These are phyloP conservation scores for Perithous albicinctus DNA, from an alignment of 2,888 invertebrate species.

Conservation along the genomic window DNA sequence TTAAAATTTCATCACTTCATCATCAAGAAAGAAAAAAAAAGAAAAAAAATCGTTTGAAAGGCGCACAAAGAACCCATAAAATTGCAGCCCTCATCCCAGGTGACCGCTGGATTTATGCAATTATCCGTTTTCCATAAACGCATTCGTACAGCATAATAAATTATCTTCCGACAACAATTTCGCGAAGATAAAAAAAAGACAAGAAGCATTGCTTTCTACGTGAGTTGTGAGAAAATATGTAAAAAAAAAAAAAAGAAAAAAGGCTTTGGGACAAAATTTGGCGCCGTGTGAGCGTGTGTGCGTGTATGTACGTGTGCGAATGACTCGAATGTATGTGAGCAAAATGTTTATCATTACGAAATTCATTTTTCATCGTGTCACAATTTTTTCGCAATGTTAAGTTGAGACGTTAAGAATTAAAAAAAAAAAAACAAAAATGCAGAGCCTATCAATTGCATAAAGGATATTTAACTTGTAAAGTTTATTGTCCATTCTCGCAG, in stretches of 20 bases:
- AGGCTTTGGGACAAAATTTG: constrained; percentile 36
- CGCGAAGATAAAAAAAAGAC: neutral
- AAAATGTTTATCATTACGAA: constrained; percentile 16
- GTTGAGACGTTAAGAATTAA: too few species aligned
- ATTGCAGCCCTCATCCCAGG: too few species aligned
- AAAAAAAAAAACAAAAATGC: neutral
- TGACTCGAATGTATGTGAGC: constrained; percentile 14
- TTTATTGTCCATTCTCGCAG: constrained; percentile 2
- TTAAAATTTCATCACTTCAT: constrained; percentile 46
- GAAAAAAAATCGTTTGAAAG: too few species aligned
- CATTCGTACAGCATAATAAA: constrained; percentile 55
- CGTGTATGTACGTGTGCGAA: too few species aligned
- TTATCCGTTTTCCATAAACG: constrained; percentile 43
- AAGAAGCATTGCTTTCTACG: constrained; percentile 27
- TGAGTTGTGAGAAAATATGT: constrained; percentile 27
- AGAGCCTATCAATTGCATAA: neutral
- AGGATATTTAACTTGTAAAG: constrained; percentile 8
- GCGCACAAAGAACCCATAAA: too few species aligned
- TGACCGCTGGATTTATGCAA: too few species aligned
- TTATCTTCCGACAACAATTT: constrained; percentile 26
- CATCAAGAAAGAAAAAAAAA: constrained; percentile 14
- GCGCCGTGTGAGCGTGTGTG: too few species aligned
- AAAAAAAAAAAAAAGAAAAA: constrained; percentile 18
- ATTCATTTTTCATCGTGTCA: neutral
- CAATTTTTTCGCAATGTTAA: neutral